Evolutionary conservation across 2,797 vertebrate species (phyloP).

Genomic region (Heliangelus exortis): DNA sequence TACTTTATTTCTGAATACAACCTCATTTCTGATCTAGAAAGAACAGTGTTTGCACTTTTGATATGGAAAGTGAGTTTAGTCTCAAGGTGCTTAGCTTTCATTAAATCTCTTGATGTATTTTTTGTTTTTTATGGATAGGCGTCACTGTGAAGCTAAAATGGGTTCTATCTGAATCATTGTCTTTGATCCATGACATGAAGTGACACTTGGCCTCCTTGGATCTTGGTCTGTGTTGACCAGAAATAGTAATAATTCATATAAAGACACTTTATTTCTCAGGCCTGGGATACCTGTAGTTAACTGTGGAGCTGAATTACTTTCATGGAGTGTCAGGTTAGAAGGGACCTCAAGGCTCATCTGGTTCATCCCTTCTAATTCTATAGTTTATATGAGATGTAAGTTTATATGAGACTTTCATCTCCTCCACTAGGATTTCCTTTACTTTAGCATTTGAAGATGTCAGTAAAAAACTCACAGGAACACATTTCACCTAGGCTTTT

Average conservation of each 20-base stretch:
- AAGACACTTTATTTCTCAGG: not conserved
- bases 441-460: not conserved
- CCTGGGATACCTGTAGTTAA: not conserved
- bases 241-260: not conserved
- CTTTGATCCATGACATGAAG: not conserved
- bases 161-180: not conserved
- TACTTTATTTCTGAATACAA: not conserved
- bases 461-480: not conserved
- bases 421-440: not conserved
- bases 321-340: too few species aligned
- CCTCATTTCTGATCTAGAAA: conserved; percentile 9
- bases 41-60: not conserved
- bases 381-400: too few species aligned
- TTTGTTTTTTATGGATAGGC: not conserved
- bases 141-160: not conserved
- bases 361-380: too few species aligned
- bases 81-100: not conserved
- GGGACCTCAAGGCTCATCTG: too few species aligned
- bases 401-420: not conserved
- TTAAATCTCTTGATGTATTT: not conserved
- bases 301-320: not conserved
- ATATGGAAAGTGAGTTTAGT: not conserved
- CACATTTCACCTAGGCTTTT: not conserved
- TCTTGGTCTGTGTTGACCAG: not conserved
- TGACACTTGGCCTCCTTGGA: not conserved